Base-by-base conservation (phyloP, 1,140 invertebrate genomes). In the Mamestra configurata region DNA sequence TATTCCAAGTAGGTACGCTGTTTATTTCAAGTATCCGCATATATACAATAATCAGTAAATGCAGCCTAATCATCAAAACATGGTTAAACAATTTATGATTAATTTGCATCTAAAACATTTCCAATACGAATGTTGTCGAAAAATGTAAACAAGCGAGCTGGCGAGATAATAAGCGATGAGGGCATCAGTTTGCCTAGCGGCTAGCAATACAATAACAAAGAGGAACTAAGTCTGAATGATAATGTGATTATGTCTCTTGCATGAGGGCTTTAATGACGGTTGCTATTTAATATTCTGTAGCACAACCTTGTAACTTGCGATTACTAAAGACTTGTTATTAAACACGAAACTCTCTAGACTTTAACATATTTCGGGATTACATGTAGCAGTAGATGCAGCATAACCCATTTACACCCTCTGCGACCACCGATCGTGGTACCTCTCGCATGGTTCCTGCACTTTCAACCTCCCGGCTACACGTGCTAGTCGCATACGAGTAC, bases 101-200 rank as follows among this genome's bases (percentile, higher is more conserved):
- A 77, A 66, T 77, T 66, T 77, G 31, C 31, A 53, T 53, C 27
- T 53, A 24, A 51, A 77, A 66, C 61, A 77, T 77, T 77, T 77
- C 75, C 46, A 49, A 51, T 53, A 55, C n/a, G 59, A 66, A 15
- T 37, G 43, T 43, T 76, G 53, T 77, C 43, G 49, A 64, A 53
- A 31, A 77, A 66, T 77, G 75, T 77, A 77, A 77, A 77, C 75
- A 77, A 18, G 40, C 22, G 10, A 59, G 57, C 59, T 68, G 61
- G 61, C 75, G 68, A 77, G 27, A 46, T 53, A 55, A 77, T 77
- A 40, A 37, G 40, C 43, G 73, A 61, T 51, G 73, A 77, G 57
- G 59, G 73, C 73, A 77, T 75, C 73, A 24, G 53, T 55, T 76
- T 18, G 37, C 46, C 37, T 55, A 18, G 24, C 37, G 40, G n/a